phyloP scores from a whole-genome alignment of 2,797 vertebrate genomes.

The Nannoperca australis region DNA sequence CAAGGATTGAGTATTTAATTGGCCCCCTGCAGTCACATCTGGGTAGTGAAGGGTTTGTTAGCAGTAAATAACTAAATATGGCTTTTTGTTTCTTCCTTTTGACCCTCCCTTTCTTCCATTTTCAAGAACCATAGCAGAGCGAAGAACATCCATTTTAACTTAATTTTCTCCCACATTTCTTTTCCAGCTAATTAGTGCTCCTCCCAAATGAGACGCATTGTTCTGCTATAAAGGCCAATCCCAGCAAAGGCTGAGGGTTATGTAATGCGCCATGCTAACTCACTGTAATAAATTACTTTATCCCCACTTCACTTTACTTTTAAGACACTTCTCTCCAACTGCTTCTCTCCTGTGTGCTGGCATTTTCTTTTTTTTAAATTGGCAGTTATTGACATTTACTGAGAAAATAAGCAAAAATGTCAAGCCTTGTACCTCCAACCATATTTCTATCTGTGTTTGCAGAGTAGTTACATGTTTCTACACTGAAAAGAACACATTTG shows the following conservation, averaged over 20 bases:
- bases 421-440: slow-evolving; percentile 14
- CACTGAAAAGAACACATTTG: background rate
- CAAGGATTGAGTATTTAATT: slow-evolving; percentile 1
- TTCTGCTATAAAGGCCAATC: slow-evolving; percentile 59
- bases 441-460: slow-evolving; percentile 16
- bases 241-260: slow-evolving; percentile 41
- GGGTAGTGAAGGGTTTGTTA: slow-evolving; percentile 8
- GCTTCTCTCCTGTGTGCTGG: slow-evolving; percentile 65
- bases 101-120: background rate
- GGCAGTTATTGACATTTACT: slow-evolving; percentile 59
- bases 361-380: slow-evolving; percentile 50
- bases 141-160: slow-evolving; percentile 43
- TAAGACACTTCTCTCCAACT: slow-evolving; percentile 12
- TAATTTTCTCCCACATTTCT: slow-evolving; percentile 27
- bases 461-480: slow-evolving; percentile 8
- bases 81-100: background rate
- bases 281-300: slow-evolving; percentile 41
- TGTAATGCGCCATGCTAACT: slow-evolving; percentile 19
- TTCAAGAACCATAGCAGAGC: slow-evolving; percentile 7
- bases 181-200: slow-evolving; percentile 49
- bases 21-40: slow-evolving; percentile 11
- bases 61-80: slow-evolving; percentile 11
- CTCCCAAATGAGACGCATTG: slow-evolving; percentile 57
- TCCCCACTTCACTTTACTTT: slow-evolving; percentile 36
- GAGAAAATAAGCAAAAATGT: slow-evolving; percentile 59